Evolutionary conservation across 2,113 vertebrate genomes (phyloP), one percentile per base, ranked within the genome.

Genomic region (Abramis brama): DNA sequence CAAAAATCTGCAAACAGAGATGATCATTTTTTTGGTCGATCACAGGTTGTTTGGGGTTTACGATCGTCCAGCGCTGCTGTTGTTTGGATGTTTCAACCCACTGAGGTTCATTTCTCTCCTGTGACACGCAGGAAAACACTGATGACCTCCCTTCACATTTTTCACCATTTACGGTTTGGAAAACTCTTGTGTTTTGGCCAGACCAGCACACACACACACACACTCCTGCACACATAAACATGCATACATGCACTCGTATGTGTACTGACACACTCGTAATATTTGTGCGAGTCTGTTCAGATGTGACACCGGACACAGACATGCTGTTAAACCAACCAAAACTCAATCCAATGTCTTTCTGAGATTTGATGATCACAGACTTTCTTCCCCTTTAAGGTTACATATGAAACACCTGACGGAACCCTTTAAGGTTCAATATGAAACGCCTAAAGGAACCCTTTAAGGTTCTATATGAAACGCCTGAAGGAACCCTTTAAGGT

Each of bases 111-210:
- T 71, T 33, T 73, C 64, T 74, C 52, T 60, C 10, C 30, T 73
- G 21, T 73, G 45, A 83, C 82, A 59, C 50, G 6, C n/a, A 30
- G 36, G 59, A 17, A 75, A 21, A 84, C 52, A 73, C 62, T 89
- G 75, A 57, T 39, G 36, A 87, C 87, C 90, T 91, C 90, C 82
- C 87, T 76, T 87, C 87, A 90, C 92, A 84, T 82, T 91, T 94
- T 90, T 94, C 91, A 93, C 93, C 93, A 94, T 94, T 90, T 94
- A 94, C 90, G 93, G 92, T 73, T 92, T 94, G 94, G 93, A 95
- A 94, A 95, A 93, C 89, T 91, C 91, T 92, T 91, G 68, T 91
- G 91, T 79, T 87, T 71, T 78, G 27, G 62, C 27, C 27, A 68
- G 30, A 89, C 89, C 74, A 59, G 27, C 64, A 33, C 15, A 2